Conservation (phyloP, 2,113 vertebrate species). For the Callospermophilus lateralis region DNA sequence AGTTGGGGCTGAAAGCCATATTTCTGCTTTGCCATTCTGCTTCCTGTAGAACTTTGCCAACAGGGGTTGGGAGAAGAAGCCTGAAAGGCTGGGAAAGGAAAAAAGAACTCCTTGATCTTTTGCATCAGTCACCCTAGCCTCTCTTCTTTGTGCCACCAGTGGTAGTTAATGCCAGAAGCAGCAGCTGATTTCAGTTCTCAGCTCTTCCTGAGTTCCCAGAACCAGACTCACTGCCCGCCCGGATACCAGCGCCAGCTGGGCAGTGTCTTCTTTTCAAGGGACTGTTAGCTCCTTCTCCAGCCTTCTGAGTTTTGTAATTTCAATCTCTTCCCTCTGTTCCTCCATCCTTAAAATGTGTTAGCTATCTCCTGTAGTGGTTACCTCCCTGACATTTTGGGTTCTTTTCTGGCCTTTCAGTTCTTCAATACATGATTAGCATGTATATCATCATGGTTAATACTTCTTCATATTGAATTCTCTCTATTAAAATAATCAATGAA, state of each 20-base stretch:
- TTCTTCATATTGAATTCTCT: constrained; percentile 12
- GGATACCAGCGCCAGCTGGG: not conserved
- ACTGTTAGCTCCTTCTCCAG: not conserved
- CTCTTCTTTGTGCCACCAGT: not conserved
- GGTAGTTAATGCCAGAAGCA: not conserved
- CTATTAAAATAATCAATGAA: not conserved
- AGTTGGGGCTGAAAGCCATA: not conserved
- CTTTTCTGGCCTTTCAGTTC: not conserved
- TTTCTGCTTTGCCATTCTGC: not conserved
- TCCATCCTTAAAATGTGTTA: not conserved
- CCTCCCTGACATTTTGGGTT: not conserved
- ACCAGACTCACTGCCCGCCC: not conserved
- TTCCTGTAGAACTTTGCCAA: not conserved
- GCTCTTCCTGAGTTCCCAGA: not conserved
- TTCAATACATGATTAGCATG: not conserved
- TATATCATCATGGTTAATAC: not conserved
- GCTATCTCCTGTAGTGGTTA: not conserved
- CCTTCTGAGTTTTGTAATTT: not conserved
- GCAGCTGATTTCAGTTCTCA: not conserved
- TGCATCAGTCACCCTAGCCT: not conserved
- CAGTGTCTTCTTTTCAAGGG: too few species aligned
- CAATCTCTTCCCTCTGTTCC: not conserved
- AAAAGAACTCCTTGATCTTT: not conserved
- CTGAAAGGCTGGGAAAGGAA: not conserved
- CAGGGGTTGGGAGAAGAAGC: not conserved